These are phyloP conservation scores for Corythoichthys intestinalis DNA, from an alignment of 2,113 vertebrate genomes.

Conservation along the genomic window DNA sequence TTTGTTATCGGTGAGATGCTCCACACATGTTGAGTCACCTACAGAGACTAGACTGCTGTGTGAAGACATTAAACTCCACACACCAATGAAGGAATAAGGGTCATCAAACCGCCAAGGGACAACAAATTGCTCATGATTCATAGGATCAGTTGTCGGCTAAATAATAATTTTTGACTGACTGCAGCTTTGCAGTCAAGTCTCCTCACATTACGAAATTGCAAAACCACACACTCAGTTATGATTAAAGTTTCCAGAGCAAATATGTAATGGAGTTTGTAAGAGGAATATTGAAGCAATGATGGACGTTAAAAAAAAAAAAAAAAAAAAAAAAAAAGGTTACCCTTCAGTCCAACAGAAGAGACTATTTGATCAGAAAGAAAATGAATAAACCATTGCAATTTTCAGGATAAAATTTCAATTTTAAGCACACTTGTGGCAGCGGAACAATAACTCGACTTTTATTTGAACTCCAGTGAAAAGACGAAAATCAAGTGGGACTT, in stretches of 20 bases:
- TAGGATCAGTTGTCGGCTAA: conserved; percentile 28
- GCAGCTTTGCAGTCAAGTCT: background rate
- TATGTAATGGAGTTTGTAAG: background rate
- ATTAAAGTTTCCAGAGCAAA: background rate
- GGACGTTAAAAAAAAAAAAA: background rate
- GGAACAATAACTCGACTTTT: background rate
- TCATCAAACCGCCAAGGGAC: conserved; percentile 5
- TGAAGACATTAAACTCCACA: conserved; percentile 17
- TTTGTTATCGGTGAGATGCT: conserved; percentile 68
- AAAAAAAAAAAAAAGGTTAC: background rate
- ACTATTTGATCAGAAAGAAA: background rate
- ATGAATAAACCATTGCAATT: background rate
- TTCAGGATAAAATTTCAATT: background rate
- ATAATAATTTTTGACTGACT: conserved; percentile 23
- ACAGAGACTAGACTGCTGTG: conserved; percentile 68
- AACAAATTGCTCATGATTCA: conserved; percentile 51
- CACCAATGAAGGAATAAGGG: conserved; percentile 12
- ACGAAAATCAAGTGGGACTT: background rate
- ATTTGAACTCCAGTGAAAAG: background rate
- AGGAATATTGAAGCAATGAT: background rate
- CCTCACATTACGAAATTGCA: background rate
- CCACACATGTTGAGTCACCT: conserved; percentile 62
- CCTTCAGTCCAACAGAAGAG: background rate
- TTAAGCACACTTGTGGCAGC: background rate
- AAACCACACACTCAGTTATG: background rate